Conservation (phyloP, 2,797 vertebrate genomes). For the Acridotheres tristis region DNA sequence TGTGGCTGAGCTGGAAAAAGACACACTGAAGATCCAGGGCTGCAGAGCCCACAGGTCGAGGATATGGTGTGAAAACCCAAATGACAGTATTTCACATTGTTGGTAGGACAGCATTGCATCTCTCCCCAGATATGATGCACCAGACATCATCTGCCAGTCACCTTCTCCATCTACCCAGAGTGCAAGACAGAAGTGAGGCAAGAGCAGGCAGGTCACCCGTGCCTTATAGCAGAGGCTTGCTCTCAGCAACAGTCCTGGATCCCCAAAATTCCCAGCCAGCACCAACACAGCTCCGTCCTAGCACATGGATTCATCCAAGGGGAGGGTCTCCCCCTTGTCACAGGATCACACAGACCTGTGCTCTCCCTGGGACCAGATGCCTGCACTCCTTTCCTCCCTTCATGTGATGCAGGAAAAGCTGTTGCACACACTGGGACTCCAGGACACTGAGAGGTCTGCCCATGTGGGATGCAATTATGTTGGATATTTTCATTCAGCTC, state of each 20-base stretch:
- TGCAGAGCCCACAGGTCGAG: not conserved
- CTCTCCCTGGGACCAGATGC: not conserved
- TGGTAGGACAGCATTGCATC: not conserved
- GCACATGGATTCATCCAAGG: not conserved
- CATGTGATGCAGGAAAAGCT: not conserved
- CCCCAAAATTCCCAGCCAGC: not conserved
- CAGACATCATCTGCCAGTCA: not conserved
- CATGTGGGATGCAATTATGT: not conserved
- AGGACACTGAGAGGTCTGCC: not conserved
- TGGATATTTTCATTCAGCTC: slow-evolving; percentile 48
- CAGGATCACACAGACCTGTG: not conserved
- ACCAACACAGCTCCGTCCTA: not conserved
- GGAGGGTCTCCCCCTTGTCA: not conserved
- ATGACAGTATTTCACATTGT: not conserved
- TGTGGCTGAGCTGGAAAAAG: not conserved
- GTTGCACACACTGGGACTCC: not conserved
- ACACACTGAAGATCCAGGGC: not conserved
- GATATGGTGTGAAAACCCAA: not conserved
- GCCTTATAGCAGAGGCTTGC: not conserved
- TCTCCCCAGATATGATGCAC: not conserved
- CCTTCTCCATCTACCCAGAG: not conserved
- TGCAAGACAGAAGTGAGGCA: not conserved
- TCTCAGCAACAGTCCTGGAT: not conserved
- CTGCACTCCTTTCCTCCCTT: not conserved
- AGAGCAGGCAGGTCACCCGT: not conserved